A percentile compares a stretch with the other conserved stretches of the same genome.
Conservation (phyloP, 2,797 vertebrate genomes). For the Melanotaenia pygmaea region DNA sequence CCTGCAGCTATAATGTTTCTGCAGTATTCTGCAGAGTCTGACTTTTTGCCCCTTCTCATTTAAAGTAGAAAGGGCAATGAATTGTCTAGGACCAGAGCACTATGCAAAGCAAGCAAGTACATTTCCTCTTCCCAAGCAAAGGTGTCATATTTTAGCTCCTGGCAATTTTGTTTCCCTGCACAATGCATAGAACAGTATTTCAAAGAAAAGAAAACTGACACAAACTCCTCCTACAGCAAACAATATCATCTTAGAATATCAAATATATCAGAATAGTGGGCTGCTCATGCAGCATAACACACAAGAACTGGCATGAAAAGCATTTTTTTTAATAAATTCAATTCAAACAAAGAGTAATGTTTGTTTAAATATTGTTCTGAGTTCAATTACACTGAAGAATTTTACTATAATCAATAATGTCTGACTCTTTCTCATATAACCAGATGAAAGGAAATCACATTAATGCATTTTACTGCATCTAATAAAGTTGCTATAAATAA, state of each 20-base stretch:
- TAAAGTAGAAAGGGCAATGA: slow-evolving; percentile 9
- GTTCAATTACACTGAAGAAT: not conserved
- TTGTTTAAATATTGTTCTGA: too few relatives aligned
- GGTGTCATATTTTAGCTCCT: slow-evolving; percentile 45
- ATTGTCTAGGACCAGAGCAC: slow-evolving; percentile 17
- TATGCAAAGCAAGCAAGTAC: slow-evolving; percentile 29
- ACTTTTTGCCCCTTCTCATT: slow-evolving; percentile 24
- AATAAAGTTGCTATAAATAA: not conserved
- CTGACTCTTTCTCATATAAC: not conserved
- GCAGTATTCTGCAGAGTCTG: slow-evolving; percentile 14
- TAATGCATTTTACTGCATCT: not conserved
- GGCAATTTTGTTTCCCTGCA: slow-evolving; percentile 23
- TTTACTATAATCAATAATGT: not conserved
- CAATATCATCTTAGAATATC: not conserved
- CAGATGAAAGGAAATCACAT: not conserved
- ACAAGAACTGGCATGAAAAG: not conserved
- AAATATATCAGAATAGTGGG: not conserved
- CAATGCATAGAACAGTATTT: slow-evolving; percentile 21
- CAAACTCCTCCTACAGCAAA: too few relatives aligned
- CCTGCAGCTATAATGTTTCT: slow-evolving; percentile 21
- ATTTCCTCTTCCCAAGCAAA: slow-evolving; percentile 17
- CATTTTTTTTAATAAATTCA: too few relatives aligned
- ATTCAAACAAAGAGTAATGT: too few relatives aligned
- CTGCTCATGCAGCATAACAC: not conserved
- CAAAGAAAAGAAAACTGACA: not conserved